phyloP scores from a whole-genome alignment of 2,113 vertebrate genomes.

The Eonycteris spelaea region DNA sequence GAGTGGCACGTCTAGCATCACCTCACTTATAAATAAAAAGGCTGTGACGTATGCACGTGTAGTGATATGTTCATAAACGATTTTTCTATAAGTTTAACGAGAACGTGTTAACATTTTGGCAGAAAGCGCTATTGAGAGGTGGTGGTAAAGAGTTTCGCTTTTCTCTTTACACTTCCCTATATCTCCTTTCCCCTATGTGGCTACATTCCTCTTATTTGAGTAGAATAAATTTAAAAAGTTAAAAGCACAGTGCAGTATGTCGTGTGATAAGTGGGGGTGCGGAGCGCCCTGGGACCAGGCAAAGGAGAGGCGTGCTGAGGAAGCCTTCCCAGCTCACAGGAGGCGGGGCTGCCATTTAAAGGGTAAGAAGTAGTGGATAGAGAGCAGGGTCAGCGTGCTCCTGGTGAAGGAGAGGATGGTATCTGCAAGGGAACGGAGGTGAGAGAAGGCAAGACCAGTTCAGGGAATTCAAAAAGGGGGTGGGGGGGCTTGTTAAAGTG shows the following conservation, averaged over 20 bases:
- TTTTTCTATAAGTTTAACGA: background rate
- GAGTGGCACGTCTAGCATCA: background rate
- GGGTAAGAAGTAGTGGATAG: background rate
- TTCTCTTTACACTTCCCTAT: background rate
- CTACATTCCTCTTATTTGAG: background rate
- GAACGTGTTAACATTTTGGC: background rate
- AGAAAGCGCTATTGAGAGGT: background rate
- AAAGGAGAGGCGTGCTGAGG: too few species aligned
- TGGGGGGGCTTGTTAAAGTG: background rate
- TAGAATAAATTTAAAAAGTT: background rate
- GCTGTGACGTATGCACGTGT: background rate
- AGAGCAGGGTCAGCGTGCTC: background rate
- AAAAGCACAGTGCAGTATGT: background rate
- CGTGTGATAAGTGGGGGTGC: background rate
- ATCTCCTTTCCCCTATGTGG: background rate
- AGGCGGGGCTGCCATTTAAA: background rate
- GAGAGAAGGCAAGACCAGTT: background rate
- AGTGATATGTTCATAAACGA: background rate
- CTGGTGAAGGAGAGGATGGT: background rate
- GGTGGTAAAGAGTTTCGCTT: background rate
- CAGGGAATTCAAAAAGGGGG: background rate
- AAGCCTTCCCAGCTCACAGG: background rate
- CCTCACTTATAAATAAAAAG: background rate
- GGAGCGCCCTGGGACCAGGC: too few species aligned
- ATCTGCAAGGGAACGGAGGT: background rate